phyloP scores from a whole-genome alignment of 2,888 invertebrate species.

The Philopedon plagiatum region DNA sequence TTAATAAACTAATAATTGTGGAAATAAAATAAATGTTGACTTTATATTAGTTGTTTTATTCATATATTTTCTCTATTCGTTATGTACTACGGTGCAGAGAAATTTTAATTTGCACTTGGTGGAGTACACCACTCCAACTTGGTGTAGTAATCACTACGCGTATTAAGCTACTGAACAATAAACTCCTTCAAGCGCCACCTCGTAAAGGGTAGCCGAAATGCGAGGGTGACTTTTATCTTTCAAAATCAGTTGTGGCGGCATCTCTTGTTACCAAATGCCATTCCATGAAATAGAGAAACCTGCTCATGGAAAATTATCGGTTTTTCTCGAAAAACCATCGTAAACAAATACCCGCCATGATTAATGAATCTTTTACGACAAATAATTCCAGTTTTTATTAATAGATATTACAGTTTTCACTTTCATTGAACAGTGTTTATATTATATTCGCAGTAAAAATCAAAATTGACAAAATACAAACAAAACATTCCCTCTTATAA shows the following conservation, averaged over 20 bases:
- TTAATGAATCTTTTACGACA: slow-evolving; percentile 17
- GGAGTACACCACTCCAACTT: no score
- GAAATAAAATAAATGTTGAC: not conserved
- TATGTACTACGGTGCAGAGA: no score
- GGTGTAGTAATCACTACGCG: no score
- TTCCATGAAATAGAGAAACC: not conserved
- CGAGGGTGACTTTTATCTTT: no score
- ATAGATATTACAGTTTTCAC: slow-evolving; percentile 15
- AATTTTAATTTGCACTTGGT: no score
- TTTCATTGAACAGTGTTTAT: not conserved
- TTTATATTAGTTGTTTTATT: not conserved
- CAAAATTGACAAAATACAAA: not conserved
- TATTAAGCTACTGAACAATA: no score
- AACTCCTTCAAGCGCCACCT: no score
- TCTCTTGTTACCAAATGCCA: no score
- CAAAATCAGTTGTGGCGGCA: no score
- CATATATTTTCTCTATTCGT: not conserved
- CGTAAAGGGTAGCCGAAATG: no score
- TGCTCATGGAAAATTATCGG: not conserved
- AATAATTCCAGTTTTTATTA: slow-evolving; percentile 10
- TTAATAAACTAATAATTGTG: not conserved
- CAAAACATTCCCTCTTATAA: not conserved
- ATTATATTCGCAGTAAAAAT: not conserved
- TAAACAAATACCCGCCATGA: slow-evolving; percentile 18
- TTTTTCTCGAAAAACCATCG: not conserved